Evolutionary conservation across 2,113 vertebrate species (phyloP), one percentile per base, ranked within the genome.

Genomic region (Mionectes macconnelli): DNA sequence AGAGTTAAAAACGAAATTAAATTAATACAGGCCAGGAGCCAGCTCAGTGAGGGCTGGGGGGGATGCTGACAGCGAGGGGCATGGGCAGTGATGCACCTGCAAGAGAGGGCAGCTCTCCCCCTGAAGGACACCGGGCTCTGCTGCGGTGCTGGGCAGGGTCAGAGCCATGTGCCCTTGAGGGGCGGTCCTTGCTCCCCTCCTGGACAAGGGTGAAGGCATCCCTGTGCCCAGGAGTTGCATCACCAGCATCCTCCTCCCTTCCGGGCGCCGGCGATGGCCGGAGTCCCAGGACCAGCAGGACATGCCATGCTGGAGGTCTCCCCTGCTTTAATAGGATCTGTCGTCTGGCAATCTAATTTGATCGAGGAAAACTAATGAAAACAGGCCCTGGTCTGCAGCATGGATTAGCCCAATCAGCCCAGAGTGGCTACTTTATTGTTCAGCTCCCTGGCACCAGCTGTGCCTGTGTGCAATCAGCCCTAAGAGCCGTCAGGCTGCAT

Each of bases 381-480:
- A 35, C 74, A 81, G 93, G 91, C 87, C 89, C 79, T 12, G 90
- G 63, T 84, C 95, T 95, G 96, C 88, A 59, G 89, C 69, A 27
- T 0, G 84, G 93, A 93, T 89, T 95, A 89, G 94, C 96, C 93
- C 89, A 74, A 87, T 31, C 42, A 95, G 87, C 6, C 92, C 90
- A 42, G 44, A 30, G 83, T 93, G 93, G 96, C 96, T 78, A 95
- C 87, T 94, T 92, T 70, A 97, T 94, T 89, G 96, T 97, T 93
- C 96, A 89, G 96, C 95, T 96, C 82, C 92, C 97, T 25, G 96
- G 97, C 93, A 98, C 86, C 97, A 97, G 97, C 97, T 98, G 97
- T 74, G 93, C 63, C 9, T 80, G 94, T 62, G 92, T 80, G 96
- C 97, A 93, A 75, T 93, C 96, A 92, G 96, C 94, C 94, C 94